Percentiles rank a stretch among this genome's conserved stretches.
phyloP scores from a whole-genome alignment of 2,888 invertebrate species.

The Euproctis similis region DNA sequence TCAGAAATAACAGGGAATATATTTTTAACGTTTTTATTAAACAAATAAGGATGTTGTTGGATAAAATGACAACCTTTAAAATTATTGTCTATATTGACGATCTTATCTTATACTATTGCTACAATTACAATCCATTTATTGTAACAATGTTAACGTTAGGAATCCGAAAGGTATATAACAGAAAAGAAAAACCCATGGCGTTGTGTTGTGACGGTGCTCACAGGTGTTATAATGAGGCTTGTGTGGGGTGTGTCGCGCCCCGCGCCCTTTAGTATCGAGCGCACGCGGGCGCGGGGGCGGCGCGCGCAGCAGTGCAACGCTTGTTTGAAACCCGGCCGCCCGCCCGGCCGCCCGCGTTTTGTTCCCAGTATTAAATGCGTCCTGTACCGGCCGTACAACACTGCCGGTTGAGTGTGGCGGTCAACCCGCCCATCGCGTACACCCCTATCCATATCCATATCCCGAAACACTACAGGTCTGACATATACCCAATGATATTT shows the following conservation, averaged over 20 bases:
- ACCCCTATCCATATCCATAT: constrained; percentile 22
- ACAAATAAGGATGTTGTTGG: too few relatives aligned
- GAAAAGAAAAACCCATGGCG: constrained; percentile 52
- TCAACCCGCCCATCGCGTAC: constrained; percentile 37
- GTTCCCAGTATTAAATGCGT: constrained; percentile 39
- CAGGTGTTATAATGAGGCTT: constrained; percentile 63
- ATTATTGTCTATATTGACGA: too few relatives aligned
- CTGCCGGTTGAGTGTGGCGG: constrained; percentile 46
- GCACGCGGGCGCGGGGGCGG: constrained; percentile 44
- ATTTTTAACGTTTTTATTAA: too few relatives aligned
- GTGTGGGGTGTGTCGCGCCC: constrained; percentile 59
- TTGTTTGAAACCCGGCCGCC: constrained; percentile 43
- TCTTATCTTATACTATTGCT: too few relatives aligned
- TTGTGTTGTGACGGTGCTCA: constrained; percentile 68
- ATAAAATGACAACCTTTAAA: too few relatives aligned
- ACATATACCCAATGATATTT: constrained; percentile 13
- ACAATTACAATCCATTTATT: too few relatives aligned
- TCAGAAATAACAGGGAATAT: too few relatives aligned
- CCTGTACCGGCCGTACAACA: constrained; percentile 29
- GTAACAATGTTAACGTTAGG: too few relatives aligned
- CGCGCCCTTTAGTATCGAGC: too few relatives aligned
- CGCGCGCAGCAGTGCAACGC: constrained; percentile 55
- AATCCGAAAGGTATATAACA: constrained; percentile 25
- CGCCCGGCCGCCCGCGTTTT: constrained; percentile 49
- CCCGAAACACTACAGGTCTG: constrained; percentile 21